Evolutionary conservation across 2,113 vertebrate species (phyloP).

Genomic region (Sapayoa aenigma): DNA sequence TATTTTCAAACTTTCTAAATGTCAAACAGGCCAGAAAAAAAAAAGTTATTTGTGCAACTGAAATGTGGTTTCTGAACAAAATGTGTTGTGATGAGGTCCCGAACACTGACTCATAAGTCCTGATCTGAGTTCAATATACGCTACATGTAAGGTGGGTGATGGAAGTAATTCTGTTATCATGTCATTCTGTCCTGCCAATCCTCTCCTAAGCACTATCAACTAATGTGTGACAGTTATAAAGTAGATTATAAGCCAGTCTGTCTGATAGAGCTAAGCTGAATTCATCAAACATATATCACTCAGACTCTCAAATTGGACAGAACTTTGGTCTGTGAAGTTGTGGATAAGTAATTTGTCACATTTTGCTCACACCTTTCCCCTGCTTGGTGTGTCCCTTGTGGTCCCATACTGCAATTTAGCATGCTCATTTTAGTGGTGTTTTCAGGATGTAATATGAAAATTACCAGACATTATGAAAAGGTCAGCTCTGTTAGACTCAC

Average conservation of each 20-base stretch:
- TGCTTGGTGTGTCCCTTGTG: background rate
- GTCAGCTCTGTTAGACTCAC: slow-evolving; percentile 18
- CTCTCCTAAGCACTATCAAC: background rate
- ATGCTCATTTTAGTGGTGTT: background rate
- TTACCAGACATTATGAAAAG: slow-evolving; percentile 41
- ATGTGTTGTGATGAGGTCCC: background rate
- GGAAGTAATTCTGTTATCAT: background rate
- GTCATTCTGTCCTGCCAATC: background rate
- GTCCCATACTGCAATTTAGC: background rate
- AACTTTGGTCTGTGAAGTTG: background rate
- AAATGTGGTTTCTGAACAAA: background rate
- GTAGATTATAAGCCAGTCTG: background rate
- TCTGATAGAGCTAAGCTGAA: slow-evolving; percentile 1
- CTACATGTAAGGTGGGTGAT: background rate
- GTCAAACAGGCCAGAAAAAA: background rate
- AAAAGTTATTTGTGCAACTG: background rate
- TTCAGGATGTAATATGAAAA: slow-evolving; percentile 30
- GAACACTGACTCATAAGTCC: background rate
- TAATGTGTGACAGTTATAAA: slow-evolving; percentile 37
- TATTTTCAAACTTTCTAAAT: background rate
- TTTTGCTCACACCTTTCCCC: background rate
- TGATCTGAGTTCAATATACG: background rate
- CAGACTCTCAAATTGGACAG: slow-evolving; percentile 3
- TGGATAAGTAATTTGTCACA: background rate
- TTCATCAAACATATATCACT: background rate